These are phyloP conservation scores for Sardina pilchardus DNA, from an alignment of 2,113 vertebrate genomes.

Conservation along the genomic window DNA sequence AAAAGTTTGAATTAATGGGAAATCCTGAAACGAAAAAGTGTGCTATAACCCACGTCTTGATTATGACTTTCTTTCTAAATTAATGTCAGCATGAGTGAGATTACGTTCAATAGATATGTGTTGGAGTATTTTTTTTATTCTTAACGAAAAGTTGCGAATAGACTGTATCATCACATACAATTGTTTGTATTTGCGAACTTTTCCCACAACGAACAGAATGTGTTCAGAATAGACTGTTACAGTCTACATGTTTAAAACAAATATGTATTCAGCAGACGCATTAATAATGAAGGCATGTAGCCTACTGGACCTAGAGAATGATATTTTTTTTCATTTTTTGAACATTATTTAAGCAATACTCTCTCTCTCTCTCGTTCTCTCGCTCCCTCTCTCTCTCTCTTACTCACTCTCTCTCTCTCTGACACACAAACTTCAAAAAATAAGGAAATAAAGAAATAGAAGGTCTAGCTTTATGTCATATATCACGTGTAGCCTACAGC, in stretches of 20 bases:
- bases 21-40: neutral
- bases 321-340: neutral
- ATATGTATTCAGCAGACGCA: neutral
- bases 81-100: neutral
- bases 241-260: neutral
- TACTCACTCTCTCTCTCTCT: neutral
- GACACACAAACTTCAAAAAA: neutral
- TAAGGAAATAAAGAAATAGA: neutral
- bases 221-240: neutral
- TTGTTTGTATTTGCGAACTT: neutral
- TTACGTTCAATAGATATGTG: neutral
- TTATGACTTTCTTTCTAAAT: neutral
- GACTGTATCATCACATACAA: neutral
- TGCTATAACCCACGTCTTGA: neutral
- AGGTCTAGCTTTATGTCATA: neutral
- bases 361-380: neutral
- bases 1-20: neutral
- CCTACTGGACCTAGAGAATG: neutral
- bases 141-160: neutral
- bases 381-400: neutral
- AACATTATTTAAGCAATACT: neutral
- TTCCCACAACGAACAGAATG: neutral
- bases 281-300: neutral
- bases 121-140: neutral
- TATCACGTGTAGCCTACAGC: neutral